Evolutionary conservation across 1,140 invertebrate species (phyloP).

Genomic region (Drosophila paulistorum): DNA sequence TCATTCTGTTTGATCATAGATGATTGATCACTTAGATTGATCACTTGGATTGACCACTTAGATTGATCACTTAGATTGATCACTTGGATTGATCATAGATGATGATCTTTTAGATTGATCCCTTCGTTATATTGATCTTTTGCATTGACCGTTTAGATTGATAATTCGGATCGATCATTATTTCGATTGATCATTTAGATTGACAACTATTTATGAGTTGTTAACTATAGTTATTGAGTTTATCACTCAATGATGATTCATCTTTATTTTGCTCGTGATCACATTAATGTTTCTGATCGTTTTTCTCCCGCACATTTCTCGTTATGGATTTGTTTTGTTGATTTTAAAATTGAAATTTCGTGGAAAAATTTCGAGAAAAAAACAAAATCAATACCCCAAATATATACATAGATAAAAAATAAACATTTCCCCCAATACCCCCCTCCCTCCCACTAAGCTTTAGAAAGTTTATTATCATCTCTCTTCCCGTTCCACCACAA

Average conservation of each 20-base stretch:
- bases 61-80: too few relatives aligned
- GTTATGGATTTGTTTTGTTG: slow-evolving; percentile 25
- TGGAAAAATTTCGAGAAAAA: slow-evolving; percentile 62
- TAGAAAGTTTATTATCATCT: slow-evolving; percentile 58
- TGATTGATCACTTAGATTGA: too few relatives aligned
- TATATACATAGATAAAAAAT: slow-evolving; percentile 5
- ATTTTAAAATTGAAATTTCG: slow-evolving; percentile 43
- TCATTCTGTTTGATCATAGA: too few relatives aligned
- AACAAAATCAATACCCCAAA: not conserved
- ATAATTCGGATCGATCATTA: too few relatives aligned
- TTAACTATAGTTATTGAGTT: too few relatives aligned
- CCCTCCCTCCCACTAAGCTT: slow-evolving; percentile 55
- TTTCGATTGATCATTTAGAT: too few relatives aligned
- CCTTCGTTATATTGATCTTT: too few relatives aligned
- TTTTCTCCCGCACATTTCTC: not conserved
- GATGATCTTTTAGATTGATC: too few relatives aligned
- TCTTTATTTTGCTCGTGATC: slow-evolving; percentile 36
- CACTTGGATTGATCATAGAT: too few relatives aligned
- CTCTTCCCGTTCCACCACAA: not conserved
- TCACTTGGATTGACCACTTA: too few relatives aligned
- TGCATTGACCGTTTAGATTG: too few relatives aligned
- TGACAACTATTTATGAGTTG: too few relatives aligned
- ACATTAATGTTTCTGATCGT: slow-evolving; percentile 14
- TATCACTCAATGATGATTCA: slow-evolving; percentile 42
- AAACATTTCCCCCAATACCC: slow-evolving; percentile 43